Base-by-base conservation (phyloP, 2,797 vertebrate species). In the Lates japonicus region DNA sequence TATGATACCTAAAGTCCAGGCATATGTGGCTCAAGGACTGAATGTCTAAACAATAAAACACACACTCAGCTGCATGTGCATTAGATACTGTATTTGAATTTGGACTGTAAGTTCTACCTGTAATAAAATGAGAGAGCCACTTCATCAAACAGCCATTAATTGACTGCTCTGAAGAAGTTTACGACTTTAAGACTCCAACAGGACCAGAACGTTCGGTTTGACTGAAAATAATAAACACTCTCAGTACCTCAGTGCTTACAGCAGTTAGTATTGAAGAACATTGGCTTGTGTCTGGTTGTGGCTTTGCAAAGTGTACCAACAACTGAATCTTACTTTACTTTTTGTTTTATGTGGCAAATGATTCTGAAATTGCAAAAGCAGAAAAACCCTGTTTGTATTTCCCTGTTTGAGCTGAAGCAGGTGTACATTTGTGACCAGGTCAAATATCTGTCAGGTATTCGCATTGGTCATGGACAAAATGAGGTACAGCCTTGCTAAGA, bases 31-130 rank as follows among this genome's bases (percentile, higher is more conserved):
- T 68, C 19, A 57, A 22, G 54, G 51, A 70, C 29, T 51, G 62
- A 42, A 66, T 57, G 13, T 58, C 14, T 31, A 33, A 62, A 60
- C 64, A 70, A 73, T 83, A 74, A 83, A 81, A 78, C n/a, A 64
- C 39, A 54, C 35, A 72, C 74, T 80, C 46, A 54, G 62, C 55
- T 44, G 22, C 22, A 20, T 59, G 6, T 55, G 52, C 46, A 44
- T 74, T 57, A 17, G 16, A 8, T 16, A 22, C 31, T 70, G 33
- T 68, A 49, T 72, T 83, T 80, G 57, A 61, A 61, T n/a, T n/a
- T 67, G 37, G 33, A 13, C 46, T 51, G 33, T 57, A 22, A 37
- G 35, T 54, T 66, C 25, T 52, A 41, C 46, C 51, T 31, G n/a
- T n/a, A n/a, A 20, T 48, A 62, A 55, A 54, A 52, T 35, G 35